Evolutionary conservation across 2,888 invertebrate genomes (phyloP).

Genomic region (Linnaemya vulpina): DNA sequence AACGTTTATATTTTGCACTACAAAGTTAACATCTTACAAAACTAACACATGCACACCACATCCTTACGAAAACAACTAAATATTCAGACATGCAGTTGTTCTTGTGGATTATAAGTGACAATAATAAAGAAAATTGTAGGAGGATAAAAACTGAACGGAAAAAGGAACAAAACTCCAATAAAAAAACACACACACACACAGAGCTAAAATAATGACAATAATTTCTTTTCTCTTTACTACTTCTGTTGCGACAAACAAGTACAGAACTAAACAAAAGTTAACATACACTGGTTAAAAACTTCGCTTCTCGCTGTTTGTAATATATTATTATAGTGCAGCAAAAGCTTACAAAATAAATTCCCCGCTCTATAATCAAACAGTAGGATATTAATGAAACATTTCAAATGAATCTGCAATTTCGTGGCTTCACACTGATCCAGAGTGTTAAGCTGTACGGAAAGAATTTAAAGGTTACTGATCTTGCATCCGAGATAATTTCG

Average conservation of each 20-base stretch:
- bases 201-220: slow-evolving; percentile 63
- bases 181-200: slow-evolving; percentile 4
- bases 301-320: not conserved
- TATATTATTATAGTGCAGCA: no score
- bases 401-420: no score
- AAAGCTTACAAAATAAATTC: no score
- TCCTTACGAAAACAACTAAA: not conserved
- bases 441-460: no score
- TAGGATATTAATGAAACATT: no score
- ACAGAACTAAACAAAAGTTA: not conserved
- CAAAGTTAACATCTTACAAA: slow-evolving; percentile 42
- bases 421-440: no score
- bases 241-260: not conserved
- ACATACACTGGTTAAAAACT: not conserved
- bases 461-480: no score
- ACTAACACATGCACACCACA: slow-evolving; percentile 5
- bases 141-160: slow-evolving; percentile 35
- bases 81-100: slow-evolving; percentile 1
- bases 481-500: no score
- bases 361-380: no score
- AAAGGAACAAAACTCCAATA: not conserved
- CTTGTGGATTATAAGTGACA: slow-evolving; percentile 63
- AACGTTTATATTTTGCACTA: slow-evolving; percentile 58
- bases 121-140: slow-evolving; percentile 57
- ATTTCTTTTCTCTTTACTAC: slow-evolving; percentile 53